Conservation (phyloP, 1,140 invertebrate species). For the Microplitis demolitor region DNA sequence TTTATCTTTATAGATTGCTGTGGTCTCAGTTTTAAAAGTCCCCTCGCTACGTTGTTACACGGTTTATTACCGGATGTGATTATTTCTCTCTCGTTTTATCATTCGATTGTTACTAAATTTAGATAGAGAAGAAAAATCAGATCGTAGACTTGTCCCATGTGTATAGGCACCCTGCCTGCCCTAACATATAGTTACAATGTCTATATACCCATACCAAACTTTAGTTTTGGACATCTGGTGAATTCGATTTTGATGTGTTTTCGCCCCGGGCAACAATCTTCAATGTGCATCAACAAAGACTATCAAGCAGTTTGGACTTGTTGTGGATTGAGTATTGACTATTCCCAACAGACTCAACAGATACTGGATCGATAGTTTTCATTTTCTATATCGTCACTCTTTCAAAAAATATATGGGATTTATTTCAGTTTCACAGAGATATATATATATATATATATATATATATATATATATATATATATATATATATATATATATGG, state of each 20-base stretch:
- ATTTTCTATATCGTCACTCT: too few species aligned
- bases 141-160: background rate
- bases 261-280: constrained; percentile 43
- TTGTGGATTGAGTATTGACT: background rate
- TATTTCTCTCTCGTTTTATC: constrained; percentile 4
- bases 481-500: too few species aligned
- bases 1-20: background rate
- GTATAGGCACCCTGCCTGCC: constrained; percentile 7
- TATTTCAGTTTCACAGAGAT: too few species aligned
- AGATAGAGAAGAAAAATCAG: background rate
- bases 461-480: too few species aligned
- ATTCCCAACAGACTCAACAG: background rate
- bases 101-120: background rate
- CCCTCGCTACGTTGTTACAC: constrained; percentile 22
- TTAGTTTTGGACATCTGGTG: constrained; percentile 58
- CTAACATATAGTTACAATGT: constrained; percentile 45
- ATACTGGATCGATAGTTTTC: background rate
- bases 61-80: constrained; percentile 26
- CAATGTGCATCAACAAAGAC: constrained; percentile 1
- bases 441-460: too few species aligned
- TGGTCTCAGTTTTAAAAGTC: background rate
- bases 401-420: too few species aligned
- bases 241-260: constrained; percentile 63
- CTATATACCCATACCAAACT: constrained; percentile 29
- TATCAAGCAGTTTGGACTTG: constrained; percentile 2